phyloP scores from a whole-genome alignment of 2,797 vertebrate species.

The Lacerta bilineata region DNA sequence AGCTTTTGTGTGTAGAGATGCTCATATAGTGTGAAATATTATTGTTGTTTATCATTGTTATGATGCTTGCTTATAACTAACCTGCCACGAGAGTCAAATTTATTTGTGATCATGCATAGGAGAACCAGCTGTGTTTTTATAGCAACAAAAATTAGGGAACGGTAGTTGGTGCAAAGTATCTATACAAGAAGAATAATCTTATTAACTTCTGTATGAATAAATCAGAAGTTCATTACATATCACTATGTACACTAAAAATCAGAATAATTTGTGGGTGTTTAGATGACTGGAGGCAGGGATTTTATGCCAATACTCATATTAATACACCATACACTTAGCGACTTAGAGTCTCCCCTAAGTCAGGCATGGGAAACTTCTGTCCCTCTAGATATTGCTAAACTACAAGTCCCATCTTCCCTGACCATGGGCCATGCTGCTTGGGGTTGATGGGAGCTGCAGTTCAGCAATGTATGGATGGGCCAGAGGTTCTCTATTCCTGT shows the following conservation, averaged over 20 bases:
- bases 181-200: background rate
- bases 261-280: background rate
- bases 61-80: background rate
- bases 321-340: background rate
- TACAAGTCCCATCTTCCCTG: too few species aligned
- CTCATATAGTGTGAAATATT: background rate
- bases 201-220: background rate
- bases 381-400: too few species aligned
- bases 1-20: background rate
- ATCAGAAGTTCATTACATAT: background rate
- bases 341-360: background rate
- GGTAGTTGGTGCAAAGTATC: background rate
- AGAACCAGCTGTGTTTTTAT: background rate
- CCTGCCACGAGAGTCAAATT: background rate
- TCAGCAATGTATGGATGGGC: too few species aligned
- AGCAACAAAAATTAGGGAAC: background rate
- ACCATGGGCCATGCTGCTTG: too few species aligned
- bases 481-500: too few species aligned
- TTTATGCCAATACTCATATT: background rate
- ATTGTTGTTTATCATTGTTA: background rate
- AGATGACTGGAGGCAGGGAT: background rate
- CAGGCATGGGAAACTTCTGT: too few species aligned
- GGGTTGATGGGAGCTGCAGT: too few species aligned
- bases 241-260: background rate
- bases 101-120: background rate